Percentiles rank a stretch among this genome's conserved stretches.
Conservation (phyloP, 2,797 vertebrate species). For the Dipus sagitta region DNA sequence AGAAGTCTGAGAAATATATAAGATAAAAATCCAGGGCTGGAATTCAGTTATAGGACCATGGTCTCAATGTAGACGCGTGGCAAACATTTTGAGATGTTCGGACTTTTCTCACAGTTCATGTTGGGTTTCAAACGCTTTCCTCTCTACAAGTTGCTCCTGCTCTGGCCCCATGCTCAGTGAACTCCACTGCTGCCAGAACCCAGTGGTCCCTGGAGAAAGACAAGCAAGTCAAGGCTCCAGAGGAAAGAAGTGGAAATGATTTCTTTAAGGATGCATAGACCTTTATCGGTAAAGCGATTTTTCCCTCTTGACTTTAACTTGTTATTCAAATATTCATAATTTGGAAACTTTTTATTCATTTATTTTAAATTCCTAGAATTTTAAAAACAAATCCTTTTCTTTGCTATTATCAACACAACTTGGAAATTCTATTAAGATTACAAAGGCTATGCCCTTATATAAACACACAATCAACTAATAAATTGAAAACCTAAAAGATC, state of each 20-base stretch:
- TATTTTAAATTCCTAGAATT: neutral
- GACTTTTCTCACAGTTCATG: neutral
- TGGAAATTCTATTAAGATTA: neutral
- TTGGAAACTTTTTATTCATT: neutral
- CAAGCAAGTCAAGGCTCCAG: constrained; percentile 8
- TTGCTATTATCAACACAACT: neutral
- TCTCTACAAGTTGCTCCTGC: neutral
- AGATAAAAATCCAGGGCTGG: neutral
- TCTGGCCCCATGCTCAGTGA: neutral
- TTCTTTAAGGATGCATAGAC: neutral
- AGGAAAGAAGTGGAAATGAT: neutral
- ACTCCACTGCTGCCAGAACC: too few relatives aligned
- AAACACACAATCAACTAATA: neutral
- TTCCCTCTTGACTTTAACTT: neutral
- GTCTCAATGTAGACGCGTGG: neutral
- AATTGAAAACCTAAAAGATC: neutral
- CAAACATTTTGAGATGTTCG: constrained; percentile 24
- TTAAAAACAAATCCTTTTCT: neutral
- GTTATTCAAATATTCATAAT: neutral
- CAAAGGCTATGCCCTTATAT: neutral
- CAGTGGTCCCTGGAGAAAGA: neutral
- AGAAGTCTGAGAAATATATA: neutral
- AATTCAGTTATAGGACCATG: neutral
- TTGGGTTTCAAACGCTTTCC: constrained; percentile 29
- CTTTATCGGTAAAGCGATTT: neutral